Percentiles rank a stretch among this genome's conserved stretches.
These are phyloP conservation scores for Erebia epiphron DNA, from an alignment of 2,888 invertebrate genomes.

Conservation along the genomic window DNA sequence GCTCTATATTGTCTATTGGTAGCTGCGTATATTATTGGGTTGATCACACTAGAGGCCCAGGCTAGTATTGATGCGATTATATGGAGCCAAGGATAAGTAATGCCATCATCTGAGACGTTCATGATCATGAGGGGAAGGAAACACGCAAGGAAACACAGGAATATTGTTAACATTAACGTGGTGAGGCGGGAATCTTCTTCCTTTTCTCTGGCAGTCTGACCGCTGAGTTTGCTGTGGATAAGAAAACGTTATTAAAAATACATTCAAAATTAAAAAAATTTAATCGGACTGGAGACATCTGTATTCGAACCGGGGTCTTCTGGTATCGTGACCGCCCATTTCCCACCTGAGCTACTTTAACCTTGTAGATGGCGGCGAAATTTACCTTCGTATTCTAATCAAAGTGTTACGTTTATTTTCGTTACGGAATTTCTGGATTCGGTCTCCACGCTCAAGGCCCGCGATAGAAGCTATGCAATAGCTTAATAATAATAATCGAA, in stretches of 20 bases:
- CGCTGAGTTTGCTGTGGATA: slow-evolving; percentile 71
- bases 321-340: too few species aligned
- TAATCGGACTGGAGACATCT: too few species aligned
- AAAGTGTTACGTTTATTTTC: too few species aligned
- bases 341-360: too few species aligned
- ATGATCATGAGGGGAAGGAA: slow-evolving; percentile 94
- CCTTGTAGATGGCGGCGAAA: too few species aligned
- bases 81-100: slow-evolving; percentile 88
- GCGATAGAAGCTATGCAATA: too few species aligned
- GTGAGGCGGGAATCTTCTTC: slow-evolving; percentile 92
- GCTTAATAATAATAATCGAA: too few species aligned
- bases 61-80: slow-evolving; percentile 93
- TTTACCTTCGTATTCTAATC: too few species aligned
- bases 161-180: slow-evolving; percentile 93
- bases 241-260: not conserved
- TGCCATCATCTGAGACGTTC: slow-evolving; percentile 93
- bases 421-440: too few species aligned
- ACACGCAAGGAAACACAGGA: slow-evolving; percentile 92
- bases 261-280: not conserved
- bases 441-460: too few species aligned
- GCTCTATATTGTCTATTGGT: slow-evolving; percentile 92
- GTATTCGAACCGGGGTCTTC: too few species aligned
- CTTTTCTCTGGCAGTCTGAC: slow-evolving; percentile 75
- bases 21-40: slow-evolving; percentile 95
- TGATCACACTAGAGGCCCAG: slow-evolving; percentile 95